Conservation (phyloP, 2,888 invertebrate species). For the Ectobius pallidus region DNA sequence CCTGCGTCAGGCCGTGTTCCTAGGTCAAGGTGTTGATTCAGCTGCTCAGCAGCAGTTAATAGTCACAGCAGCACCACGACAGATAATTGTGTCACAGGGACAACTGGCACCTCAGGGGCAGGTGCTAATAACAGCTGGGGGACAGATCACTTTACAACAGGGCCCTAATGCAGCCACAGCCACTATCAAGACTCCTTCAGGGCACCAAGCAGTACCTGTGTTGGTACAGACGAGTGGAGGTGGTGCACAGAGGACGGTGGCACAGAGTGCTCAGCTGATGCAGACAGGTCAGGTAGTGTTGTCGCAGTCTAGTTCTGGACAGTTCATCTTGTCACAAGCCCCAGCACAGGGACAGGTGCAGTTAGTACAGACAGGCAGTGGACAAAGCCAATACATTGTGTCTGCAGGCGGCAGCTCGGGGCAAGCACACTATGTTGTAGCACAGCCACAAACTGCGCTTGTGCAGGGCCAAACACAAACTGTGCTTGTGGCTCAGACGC, state of each 20-base stretch:
- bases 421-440: constrained; percentile 68
- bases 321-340: constrained; percentile 51
- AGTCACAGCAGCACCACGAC: constrained; percentile 56
- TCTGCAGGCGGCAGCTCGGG: constrained; percentile 57
- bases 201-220: constrained; percentile 44
- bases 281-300: constrained; percentile 50
- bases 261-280: constrained; percentile 25
- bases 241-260: constrained; percentile 16
- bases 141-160: constrained; percentile 49
- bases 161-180: constrained; percentile 37
- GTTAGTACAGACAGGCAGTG: constrained; percentile 53
- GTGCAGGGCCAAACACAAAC: constrained; percentile 66
- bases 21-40: constrained; percentile 23
- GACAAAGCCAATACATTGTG: constrained; percentile 59
- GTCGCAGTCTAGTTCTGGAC: constrained; percentile 49
- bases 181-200: constrained; percentile 50
- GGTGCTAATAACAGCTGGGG: constrained; percentile 50
- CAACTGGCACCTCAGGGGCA: constrained; percentile 49
- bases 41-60: constrained; percentile 54
- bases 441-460: constrained; percentile 67
- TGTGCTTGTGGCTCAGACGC: constrained; percentile 68
- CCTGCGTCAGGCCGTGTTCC: constrained; percentile 31
- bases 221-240: constrained; percentile 32
- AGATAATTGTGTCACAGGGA: constrained; percentile 59
- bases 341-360: constrained; percentile 54